Conservation (phyloP, 2,113 vertebrate genomes). For the Takifugu flavidus region DNA sequence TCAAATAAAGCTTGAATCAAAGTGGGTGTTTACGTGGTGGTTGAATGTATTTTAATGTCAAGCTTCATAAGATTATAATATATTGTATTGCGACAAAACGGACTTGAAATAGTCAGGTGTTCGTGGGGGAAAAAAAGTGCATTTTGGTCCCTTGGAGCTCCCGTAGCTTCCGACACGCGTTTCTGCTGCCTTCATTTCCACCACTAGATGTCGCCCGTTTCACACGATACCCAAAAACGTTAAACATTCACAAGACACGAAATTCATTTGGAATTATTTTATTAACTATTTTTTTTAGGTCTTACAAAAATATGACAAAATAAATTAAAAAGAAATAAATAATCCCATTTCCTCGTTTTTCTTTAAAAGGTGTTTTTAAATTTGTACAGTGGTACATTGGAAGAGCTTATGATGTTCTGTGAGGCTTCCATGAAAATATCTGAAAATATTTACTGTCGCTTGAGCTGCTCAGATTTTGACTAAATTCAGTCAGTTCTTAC, state of each 20-base stretch:
- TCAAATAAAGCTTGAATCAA: conserved; percentile 66
- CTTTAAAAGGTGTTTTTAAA: conserved; percentile 62
- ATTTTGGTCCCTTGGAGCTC: too few relatives aligned
- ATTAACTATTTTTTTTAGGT: conserved; percentile 92
- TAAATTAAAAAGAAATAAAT: conserved; percentile 98
- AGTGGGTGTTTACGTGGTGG: conserved; percentile 26
- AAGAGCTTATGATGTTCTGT: conserved; percentile 75
- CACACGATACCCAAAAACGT: not conserved
- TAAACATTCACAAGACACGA: conserved; percentile 25
- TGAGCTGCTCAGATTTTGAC: conserved; percentile 30
- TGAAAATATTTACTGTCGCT: not conserved
- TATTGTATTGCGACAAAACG: too few relatives aligned
- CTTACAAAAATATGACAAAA: conserved; percentile 99
- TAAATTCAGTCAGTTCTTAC: conserved; percentile 7
- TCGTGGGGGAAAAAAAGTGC: too few relatives aligned
- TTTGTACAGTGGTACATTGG: conserved; percentile 78
- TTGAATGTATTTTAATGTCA: conserved; percentile 1
- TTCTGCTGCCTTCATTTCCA: too few relatives aligned
- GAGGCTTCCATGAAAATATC: conserved; percentile 63
- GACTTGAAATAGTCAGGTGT: too few relatives aligned
- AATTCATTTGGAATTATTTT: conserved; percentile 80
- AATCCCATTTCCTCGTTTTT: conserved; percentile 73
- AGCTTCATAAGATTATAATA: not conserved
- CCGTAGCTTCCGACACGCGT: too few relatives aligned
- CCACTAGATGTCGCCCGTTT: not conserved